Conservation (phyloP, 2,113 vertebrate genomes). For the Amia ocellicauda region DNA sequence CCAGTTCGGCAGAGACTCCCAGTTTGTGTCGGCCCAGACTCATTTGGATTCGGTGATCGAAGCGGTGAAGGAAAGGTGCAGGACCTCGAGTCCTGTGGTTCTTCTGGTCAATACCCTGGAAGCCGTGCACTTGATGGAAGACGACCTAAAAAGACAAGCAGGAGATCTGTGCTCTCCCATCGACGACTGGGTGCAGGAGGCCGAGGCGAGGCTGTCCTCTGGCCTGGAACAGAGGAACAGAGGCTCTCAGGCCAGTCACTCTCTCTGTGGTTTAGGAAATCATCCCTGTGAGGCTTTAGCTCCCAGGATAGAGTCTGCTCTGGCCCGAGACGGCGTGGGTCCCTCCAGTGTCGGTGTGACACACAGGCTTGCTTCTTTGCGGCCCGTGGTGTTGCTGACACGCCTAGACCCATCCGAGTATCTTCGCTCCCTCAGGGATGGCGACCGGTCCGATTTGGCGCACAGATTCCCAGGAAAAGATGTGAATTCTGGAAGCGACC, state of each 20-base stretch:
- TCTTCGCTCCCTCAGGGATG: not conserved
- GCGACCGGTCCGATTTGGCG: not conserved
- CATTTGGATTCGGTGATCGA: conserved; percentile 38
- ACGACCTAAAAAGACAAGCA: not conserved
- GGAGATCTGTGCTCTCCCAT: not conserved
- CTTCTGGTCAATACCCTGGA: conserved; percentile 1
- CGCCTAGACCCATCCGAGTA: not conserved
- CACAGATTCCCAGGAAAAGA: not conserved
- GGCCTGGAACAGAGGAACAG: too few relatives aligned
- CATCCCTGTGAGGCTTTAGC: not conserved
- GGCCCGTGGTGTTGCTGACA: not conserved
- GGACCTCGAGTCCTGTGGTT: conserved; percentile 1
- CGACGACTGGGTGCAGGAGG: not conserved
- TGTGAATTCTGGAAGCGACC: not conserved
- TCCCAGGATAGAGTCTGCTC: not conserved
- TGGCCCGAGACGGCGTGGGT: not conserved
- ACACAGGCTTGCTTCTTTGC: not conserved
- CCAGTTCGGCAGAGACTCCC: conserved; percentile 14
- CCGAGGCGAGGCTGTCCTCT: too few relatives aligned
- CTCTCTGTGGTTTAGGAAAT: too few relatives aligned
- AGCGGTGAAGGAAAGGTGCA: conserved; percentile 38
- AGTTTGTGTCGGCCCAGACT: conserved; percentile 35
- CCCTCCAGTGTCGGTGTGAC: not conserved
- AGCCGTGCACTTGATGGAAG: not conserved
- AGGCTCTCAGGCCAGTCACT: too few relatives aligned